Evolutionary conservation across 2,113 vertebrate genomes (phyloP), one percentile per base, ranked within the genome.

Genomic region (Silurus asotus): DNA sequence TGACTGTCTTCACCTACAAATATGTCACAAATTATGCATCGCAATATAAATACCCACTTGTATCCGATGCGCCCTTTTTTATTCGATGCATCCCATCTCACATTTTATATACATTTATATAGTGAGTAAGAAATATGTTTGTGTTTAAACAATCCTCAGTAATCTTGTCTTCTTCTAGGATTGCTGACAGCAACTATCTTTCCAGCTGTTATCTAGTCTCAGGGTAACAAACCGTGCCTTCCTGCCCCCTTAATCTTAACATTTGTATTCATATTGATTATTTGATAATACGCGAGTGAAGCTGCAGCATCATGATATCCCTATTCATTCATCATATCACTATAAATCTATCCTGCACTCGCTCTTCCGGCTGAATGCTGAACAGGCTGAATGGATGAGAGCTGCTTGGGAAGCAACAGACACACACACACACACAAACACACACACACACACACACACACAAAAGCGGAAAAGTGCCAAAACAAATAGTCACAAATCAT

Each of bases 251-350:
- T 77, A 70, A 85, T 82, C 77, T n/a, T 28, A 49, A 20, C 69
- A 84, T 88, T 53, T 86, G 37, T 87, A 89, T 64, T 62, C 76
- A 69, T 89, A 70, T 69, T 56, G 85, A 89, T 82, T 82, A 76
- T 51, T 72, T 82, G 61, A 76, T 48, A 81, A 69, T 62, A 78
- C 78, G 65, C 37, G 49, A 79, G 62, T 81, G 53, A 67, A 82
- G 45, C 45, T 37, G 65, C 59, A 86, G 78, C 58, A 84, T 72
- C 59, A 65, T 78, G 45, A 81, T 75, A 86, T 59, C 84, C 61
- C 14, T 79, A 74, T 84, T 77, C 77, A 87, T 84, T 83, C 72
- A 88, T 87, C 81, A 84, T 89, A 61, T 83, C 55, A 17, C 37
- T 51, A 8, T 70, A 81, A 78, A 84, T 75, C 67, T 67, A 69